These are phyloP conservation scores for Drosophila parabipectinata DNA, from an alignment of 1,140 invertebrate species.

Conservation along the genomic window DNA sequence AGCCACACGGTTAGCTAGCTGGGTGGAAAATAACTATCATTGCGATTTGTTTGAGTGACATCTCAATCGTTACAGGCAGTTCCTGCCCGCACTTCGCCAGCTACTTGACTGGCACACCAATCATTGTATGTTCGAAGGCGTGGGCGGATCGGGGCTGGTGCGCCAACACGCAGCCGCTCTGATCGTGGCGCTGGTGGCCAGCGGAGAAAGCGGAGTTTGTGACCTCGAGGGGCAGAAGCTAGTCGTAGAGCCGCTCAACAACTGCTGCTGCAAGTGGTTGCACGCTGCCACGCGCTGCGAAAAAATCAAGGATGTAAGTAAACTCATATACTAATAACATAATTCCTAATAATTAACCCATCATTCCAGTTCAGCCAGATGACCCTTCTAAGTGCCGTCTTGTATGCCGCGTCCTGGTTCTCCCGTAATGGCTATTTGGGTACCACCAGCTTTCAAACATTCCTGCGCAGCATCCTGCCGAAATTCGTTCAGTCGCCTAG, in stretches of 20 bases:
- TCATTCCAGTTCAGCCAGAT: conserved; percentile 68
- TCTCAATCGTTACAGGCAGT: conserved; percentile 57
- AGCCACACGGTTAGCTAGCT: conserved; percentile 4
- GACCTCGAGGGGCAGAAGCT: conserved; percentile 59
- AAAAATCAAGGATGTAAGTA: conserved; percentile 67
- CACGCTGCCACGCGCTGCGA: conserved; percentile 48
- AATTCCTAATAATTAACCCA: not conserved
- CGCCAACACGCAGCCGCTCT: conserved; percentile 81
- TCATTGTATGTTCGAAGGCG: conserved; percentile 67
- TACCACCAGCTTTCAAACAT: conserved; percentile 39
- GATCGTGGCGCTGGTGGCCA: conserved; percentile 61
- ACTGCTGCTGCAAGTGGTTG: conserved; percentile 80
- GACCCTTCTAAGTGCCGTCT: conserved; percentile 56
- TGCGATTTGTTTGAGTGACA: conserved; percentile 16
- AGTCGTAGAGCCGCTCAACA: conserved; percentile 61
- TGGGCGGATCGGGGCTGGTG: conserved; percentile 69
- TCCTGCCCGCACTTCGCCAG: conserved; percentile 73
- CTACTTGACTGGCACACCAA: conserved; percentile 82
- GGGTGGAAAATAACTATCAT: conserved; percentile 47
- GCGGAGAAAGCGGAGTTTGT: conserved; percentile 58
- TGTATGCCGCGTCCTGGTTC: conserved; percentile 71
- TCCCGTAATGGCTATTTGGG: conserved; percentile 41
- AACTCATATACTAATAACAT: not conserved
- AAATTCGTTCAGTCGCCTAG: conserved; percentile 62
- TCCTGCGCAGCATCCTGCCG: conserved; percentile 60